Base-by-base conservation (phyloP, 2,888 invertebrate genomes). In the Nymphalis urticae region DNA sequence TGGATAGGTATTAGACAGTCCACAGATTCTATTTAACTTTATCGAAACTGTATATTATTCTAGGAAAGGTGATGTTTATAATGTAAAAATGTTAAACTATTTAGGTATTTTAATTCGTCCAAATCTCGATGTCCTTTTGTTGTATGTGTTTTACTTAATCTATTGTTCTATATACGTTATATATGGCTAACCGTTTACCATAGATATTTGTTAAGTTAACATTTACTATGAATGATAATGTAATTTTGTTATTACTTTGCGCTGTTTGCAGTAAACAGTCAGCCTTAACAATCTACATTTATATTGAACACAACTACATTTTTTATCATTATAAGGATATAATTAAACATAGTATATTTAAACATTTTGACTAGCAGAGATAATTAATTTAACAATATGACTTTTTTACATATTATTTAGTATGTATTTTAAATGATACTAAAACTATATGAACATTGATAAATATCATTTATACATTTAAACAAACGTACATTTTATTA, bases 101-200 rank as follows among this genome's bases (percentile, higher is more conserved):
- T 71, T 65, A 61, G 50, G 47, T 62, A 62, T 50, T 71, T 67
- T 76, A 78, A 78, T 78, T 78, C 78, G 77, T 78, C 68, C 73
- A 68, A 66, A 65, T 71, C 47, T 74, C 68, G 68, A 64, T 68
- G 61, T 68, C 32, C 19, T 48, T 58, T 59, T 50, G 17, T 56
- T 54, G 19, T 56, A 19, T 53, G 27, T 32, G 36, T 48, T 27
- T 42, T 19, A 60, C n/a, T 64, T 64, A 65, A 1, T 56, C 66
- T 66, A 66, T 66, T 19, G 56, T 32, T 27, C 27, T 17, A 32
- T 32, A 36, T 54, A 62, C 54, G 32, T 62, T 47, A 17, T 51
- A 21, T 51, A 48, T 56, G 50, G 51, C 59, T 60, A 50, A 56
- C n/a, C 19, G 32, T 48, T 24, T 2, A 36, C 19, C 13, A 61